Conservation (phyloP, 1,140 invertebrate species). For the Cyphomyrmex costatus region DNA sequence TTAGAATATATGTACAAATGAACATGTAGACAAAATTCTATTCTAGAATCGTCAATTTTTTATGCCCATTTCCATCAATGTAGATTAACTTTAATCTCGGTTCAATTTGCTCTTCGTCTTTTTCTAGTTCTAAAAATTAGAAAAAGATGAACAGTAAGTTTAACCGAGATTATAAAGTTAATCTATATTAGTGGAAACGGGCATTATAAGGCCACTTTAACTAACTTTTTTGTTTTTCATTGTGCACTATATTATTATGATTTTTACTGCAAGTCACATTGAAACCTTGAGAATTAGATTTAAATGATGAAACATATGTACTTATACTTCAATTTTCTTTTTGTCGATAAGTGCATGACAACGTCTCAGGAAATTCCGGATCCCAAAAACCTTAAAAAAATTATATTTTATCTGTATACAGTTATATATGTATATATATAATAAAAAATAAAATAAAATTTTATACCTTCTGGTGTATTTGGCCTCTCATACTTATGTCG, state of each 20-base stretch:
- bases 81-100: too few species aligned
- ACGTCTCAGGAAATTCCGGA: conserved; percentile 79
- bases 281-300: neutral
- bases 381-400: conserved; percentile 82
- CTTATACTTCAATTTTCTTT: neutral
- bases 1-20: too few species aligned
- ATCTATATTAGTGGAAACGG: too few species aligned
- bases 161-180: too few species aligned
- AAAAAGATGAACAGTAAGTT: too few species aligned
- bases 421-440: neutral
- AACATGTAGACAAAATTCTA: too few species aligned
- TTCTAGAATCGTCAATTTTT: too few species aligned
- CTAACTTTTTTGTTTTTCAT: too few species aligned
- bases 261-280: neutral
- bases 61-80: too few species aligned
- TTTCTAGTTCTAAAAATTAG: too few species aligned
- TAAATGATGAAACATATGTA: neutral
- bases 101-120: too few species aligned
- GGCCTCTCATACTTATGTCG: conserved; percentile 81
- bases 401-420: conserved; percentile 17
- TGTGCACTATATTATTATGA: neutral
- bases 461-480: conserved; percentile 83
- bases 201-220: too few species aligned
- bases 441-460: conserved; percentile 17
- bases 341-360: conserved; percentile 26